These are phyloP conservation scores for Drosophila monieri DNA, from an alignment of 2,888 invertebrate species.

Conservation along the genomic window DNA sequence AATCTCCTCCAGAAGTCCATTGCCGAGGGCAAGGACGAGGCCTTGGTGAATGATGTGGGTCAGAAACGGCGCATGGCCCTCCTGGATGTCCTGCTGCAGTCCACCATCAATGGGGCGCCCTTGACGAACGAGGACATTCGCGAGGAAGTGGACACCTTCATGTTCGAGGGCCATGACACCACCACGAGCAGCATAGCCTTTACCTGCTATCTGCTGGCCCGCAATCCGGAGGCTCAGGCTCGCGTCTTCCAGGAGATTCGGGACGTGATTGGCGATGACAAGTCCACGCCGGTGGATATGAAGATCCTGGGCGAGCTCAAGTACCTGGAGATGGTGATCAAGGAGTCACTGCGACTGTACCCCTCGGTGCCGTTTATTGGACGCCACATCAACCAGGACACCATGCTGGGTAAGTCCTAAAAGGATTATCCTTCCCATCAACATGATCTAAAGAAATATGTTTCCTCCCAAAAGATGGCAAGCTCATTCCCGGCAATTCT, in stretches of 20 bases:
- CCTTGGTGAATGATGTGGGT: slow-evolving; percentile 81
- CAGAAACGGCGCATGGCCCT: slow-evolving; percentile 87
- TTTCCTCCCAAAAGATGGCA: slow-evolving; percentile 67
- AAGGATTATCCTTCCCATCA: background rate
- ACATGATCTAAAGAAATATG: accelerated
- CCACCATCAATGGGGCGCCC: slow-evolving; percentile 85
- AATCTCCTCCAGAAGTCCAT: slow-evolving; percentile 50
- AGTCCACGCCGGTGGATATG: slow-evolving; percentile 55
- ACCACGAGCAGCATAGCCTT: slow-evolving; percentile 81
- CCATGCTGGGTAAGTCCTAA: slow-evolving; percentile 6
- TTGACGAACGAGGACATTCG: slow-evolving; percentile 86
- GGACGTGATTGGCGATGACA: slow-evolving; percentile 75
- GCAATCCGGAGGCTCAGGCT: slow-evolving; percentile 76
- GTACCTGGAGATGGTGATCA: slow-evolving; percentile 87
- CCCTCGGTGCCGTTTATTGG: slow-evolving; percentile 88
- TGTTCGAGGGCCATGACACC: slow-evolving; percentile 85
- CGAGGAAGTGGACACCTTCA: slow-evolving; percentile 89
- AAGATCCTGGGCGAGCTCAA: slow-evolving; percentile 77
- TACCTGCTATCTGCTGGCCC: slow-evolving; percentile 75
- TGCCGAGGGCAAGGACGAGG: slow-evolving; percentile 36
- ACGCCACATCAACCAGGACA: slow-evolving; percentile 85
- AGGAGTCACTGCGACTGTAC: slow-evolving; percentile 87
- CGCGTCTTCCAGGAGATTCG: slow-evolving; percentile 77
- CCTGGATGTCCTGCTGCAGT: slow-evolving; percentile 87
- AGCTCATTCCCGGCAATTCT: slow-evolving; percentile 70